phyloP scores from a whole-genome alignment of 2,113 vertebrate species.

The Thymallus thymallus region DNA sequence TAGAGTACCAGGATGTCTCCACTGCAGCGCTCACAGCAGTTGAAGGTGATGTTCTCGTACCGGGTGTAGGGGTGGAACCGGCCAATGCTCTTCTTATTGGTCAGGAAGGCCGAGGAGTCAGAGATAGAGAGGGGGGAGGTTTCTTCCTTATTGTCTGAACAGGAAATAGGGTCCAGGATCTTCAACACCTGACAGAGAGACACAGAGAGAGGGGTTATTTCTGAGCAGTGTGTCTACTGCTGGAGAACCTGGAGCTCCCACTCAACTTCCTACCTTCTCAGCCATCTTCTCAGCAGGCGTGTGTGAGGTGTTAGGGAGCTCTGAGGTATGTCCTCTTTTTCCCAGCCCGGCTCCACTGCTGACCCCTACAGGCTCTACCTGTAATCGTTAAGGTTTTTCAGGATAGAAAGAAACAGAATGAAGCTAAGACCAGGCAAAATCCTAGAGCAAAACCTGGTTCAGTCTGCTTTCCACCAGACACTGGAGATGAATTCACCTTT shows the following conservation, averaged over 20 bases:
- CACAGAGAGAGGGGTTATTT: neutral
- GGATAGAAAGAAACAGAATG: too few species aligned
- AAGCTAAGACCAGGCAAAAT: too few species aligned
- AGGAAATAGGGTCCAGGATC: slow-evolving; percentile 82
- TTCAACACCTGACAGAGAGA: slow-evolving; percentile 77
- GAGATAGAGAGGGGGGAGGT: slow-evolving; percentile 52
- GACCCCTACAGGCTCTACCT: slow-evolving; percentile 47
- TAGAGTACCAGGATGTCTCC: slow-evolving; percentile 89
- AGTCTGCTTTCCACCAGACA: too few species aligned
- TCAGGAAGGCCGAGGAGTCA: slow-evolving; percentile 80
- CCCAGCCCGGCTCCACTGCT: slow-evolving; percentile 34
- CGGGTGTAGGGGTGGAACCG: slow-evolving; percentile 95
- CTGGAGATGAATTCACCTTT: too few species aligned
- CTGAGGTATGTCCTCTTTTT: slow-evolving; percentile 64
- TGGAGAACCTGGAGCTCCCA: too few species aligned
- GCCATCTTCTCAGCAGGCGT: slow-evolving; percentile 96
- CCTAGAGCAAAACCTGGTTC: too few species aligned
- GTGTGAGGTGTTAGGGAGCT: slow-evolving; percentile 77
- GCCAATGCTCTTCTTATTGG: slow-evolving; percentile 91
- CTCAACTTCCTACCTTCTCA: slow-evolving; percentile 77
- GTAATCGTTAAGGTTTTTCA: too few species aligned
- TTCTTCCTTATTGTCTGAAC: slow-evolving; percentile 71
- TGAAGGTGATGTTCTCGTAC: slow-evolving; percentile 97
- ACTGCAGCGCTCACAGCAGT: slow-evolving; percentile 89
- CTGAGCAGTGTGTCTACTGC: neutral